These are phyloP conservation scores for Bombus breviceps DNA, from an alignment of 1,140 invertebrate species.

Conservation along the genomic window DNA sequence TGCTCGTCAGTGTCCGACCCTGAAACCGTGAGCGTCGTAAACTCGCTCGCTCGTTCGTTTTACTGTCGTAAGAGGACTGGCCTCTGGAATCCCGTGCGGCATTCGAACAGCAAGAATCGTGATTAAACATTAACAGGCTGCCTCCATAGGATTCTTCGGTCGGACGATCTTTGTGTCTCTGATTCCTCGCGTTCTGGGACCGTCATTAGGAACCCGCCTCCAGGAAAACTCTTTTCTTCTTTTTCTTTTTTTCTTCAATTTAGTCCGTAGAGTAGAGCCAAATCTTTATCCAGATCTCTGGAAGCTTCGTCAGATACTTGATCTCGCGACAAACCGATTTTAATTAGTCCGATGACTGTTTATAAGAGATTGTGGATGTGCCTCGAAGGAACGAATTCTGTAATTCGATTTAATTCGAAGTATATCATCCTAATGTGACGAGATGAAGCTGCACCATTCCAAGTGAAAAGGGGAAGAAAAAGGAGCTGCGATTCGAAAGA, in stretches of 20 bases:
- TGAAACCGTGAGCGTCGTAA: constrained; percentile 67
- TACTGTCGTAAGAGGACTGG: constrained; percentile 57
- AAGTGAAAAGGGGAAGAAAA: no score
- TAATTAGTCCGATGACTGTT: not conserved
- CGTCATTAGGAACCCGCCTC: not conserved
- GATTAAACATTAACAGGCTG: constrained; percentile 65
- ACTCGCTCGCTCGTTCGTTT: constrained; percentile 68
- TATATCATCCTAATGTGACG: no score
- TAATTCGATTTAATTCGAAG: no score
- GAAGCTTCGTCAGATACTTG: not conserved
- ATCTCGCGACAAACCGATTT: not conserved
- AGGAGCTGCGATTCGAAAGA: not conserved
- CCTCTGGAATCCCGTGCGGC: constrained; percentile 55
- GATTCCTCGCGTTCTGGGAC: constrained; percentile 4
- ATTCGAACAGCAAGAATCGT: constrained; percentile 56
- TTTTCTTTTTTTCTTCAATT: not conserved
- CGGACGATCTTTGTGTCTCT: not conserved
- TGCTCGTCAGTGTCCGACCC: constrained; percentile 71
- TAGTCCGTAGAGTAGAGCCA: no score
- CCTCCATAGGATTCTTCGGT: constrained; percentile 45
- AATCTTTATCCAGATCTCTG: no score
- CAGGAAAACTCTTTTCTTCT: not conserved
- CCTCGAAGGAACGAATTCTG: no score
- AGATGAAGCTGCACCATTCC: no score
- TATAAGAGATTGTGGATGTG: no score